Conservation (phyloP, 2,888 invertebrate genomes). For the Torymus tubicola region DNA sequence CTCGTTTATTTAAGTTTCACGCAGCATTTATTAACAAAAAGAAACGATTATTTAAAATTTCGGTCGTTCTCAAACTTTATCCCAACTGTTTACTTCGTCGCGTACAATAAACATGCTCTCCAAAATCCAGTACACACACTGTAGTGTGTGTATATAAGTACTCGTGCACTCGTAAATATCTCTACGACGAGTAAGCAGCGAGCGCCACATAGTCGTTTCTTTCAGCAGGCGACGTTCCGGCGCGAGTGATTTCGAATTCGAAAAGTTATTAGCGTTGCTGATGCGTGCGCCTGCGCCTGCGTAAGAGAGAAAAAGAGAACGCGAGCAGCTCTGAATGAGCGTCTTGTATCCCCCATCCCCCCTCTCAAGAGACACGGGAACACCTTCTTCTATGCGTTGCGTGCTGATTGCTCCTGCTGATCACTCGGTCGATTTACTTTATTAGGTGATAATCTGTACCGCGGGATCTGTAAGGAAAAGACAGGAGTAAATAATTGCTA, state of each 20-base stretch:
- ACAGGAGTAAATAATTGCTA: too few relatives aligned
- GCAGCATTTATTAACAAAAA: too few relatives aligned
- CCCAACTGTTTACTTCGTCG: too few relatives aligned
- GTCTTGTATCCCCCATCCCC: neutral
- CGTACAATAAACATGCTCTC: too few relatives aligned
- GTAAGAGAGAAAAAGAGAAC: too few relatives aligned
- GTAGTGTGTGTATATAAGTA: too few relatives aligned
- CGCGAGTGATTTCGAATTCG: constrained; percentile 27
- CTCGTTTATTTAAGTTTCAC: too few relatives aligned
- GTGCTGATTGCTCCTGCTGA: neutral
- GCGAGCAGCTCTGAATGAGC: constrained; percentile 24
- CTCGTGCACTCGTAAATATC: constrained; percentile 12
- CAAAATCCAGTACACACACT: too few relatives aligned
- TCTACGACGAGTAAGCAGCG: neutral
- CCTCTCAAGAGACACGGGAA: too few relatives aligned
- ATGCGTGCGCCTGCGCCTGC: neutral
- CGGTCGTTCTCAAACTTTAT: too few relatives aligned
- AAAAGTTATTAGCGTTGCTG: constrained; percentile 46
- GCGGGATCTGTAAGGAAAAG: neutral
- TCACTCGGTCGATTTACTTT: constrained; percentile 19
- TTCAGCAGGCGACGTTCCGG: constrained; percentile 3
- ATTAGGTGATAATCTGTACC: constrained; percentile 27
- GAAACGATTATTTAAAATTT: too few relatives aligned
- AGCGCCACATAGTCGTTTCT: constrained; percentile 16
- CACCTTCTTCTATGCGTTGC: too few relatives aligned